These are phyloP conservation scores for Scortum barcoo DNA, from an alignment of 2,113 vertebrate species.

Conservation along the genomic window DNA sequence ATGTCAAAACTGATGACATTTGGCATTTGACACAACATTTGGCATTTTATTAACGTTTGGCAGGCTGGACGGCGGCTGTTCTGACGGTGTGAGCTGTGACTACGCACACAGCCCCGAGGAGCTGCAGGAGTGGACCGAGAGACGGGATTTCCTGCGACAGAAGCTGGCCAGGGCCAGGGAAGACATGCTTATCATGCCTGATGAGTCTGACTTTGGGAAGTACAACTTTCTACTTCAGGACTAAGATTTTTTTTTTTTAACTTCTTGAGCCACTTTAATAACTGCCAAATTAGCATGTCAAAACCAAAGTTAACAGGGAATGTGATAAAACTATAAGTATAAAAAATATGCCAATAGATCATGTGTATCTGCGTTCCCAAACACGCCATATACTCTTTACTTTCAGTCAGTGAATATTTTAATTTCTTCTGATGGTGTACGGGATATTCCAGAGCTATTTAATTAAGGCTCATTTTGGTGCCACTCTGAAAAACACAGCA, in stretches of 20 bases:
- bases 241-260: slow-evolving; percentile 44
- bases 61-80: slow-evolving; percentile 82
- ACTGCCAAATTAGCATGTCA: slow-evolving; percentile 30
- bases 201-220: slow-evolving; percentile 94
- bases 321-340: neutral
- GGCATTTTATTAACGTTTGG: slow-evolving; percentile 35
- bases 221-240: slow-evolving; percentile 94
- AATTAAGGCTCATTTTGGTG: slow-evolving; percentile 6
- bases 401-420: neutral
- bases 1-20: neutral
- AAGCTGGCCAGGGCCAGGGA: slow-evolving; percentile 92
- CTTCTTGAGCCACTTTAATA: slow-evolving; percentile 16
- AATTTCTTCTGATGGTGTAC: neutral
- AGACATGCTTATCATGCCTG: slow-evolving; percentile 92
- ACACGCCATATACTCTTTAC: neutral
- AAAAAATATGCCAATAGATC: neutral
- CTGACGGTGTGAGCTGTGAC: slow-evolving; percentile 91
- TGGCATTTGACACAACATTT: too few relatives aligned
- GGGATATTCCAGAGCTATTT: neutral
- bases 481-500: slow-evolving; percentile 7
- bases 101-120: slow-evolving; percentile 92
- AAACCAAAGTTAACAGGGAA: slow-evolving; percentile 28
- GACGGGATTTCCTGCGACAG: slow-evolving; percentile 90
- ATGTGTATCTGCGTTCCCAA: neutral
- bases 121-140: slow-evolving; percentile 92